These are phyloP conservation scores for Tolmerus cingulatus DNA, from an alignment of 2,888 invertebrate species.

Conservation along the genomic window DNA sequence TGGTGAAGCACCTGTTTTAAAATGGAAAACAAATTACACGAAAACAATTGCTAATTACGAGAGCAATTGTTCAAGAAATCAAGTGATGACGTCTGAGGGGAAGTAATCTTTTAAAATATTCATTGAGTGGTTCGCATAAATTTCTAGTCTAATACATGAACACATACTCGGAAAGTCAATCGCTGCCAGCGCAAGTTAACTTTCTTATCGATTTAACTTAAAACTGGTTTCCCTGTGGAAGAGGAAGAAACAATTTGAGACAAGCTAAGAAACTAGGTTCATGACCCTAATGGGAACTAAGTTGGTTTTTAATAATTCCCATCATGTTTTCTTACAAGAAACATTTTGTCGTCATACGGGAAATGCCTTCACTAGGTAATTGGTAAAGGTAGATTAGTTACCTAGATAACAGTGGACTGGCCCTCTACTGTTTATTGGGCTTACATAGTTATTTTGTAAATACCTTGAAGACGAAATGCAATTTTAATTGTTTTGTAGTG, in stretches of 20 bases:
- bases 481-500: neutral
- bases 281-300: neutral
- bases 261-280: neutral
- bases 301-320: neutral
- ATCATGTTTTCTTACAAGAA: neutral
- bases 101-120: neutral
- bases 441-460: neutral
- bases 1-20: neutral
- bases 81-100: neutral
- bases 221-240: neutral
- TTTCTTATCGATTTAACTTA: neutral
- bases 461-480: neutral
- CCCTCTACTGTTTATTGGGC: too few species aligned
- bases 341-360: neutral
- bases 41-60: neutral
- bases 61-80: neutral
- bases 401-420: neutral
- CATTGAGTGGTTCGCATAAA: neutral
- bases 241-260: neutral
- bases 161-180: neutral
- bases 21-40: neutral
- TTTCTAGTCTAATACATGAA: neutral
- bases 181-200: neutral
- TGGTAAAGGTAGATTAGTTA: neutral
- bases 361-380: neutral